Evolutionary conservation across 2,888 invertebrate species (phyloP), one percentile per base, ranked within the genome.

Genomic region (Dioctria linearis): DNA sequence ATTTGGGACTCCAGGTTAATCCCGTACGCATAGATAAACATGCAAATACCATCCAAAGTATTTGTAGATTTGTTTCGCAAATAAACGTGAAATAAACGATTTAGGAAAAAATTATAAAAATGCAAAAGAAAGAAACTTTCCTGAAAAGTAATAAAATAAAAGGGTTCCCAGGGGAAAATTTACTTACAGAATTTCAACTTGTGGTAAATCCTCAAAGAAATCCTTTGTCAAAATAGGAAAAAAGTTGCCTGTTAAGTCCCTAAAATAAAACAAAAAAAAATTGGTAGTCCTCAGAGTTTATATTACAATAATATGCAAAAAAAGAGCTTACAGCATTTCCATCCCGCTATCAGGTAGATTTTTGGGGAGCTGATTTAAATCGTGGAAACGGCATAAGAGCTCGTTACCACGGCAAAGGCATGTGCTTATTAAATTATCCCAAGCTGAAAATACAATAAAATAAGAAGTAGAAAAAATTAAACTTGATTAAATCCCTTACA

Each of bases 241-340:
- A 80, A 85, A 86, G 83, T 90, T 90, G 59, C 90, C 90, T 2
- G 90, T 89, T 46, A 90, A 87, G 84, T 90, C 90, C 49, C 90
- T 90, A 83, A 37, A 86, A 87, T 54, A 66, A 39, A 80, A 81
- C 81, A 80, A 57, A 42, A 40, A 81, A 80, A 81, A 67, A 67
- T 4, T 25, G 25, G 1, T 25, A 25, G 25, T 25, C 25, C 25
- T 25, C 2, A 25, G 25, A 25, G 25, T 25, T 25, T 25, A 25
- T 25, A 25, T 63, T 25, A 63, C 3, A 25, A 63, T 69, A 49
- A 69, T 69, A 37, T 25, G 65, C 40, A 65, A 3, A 40, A 6
- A 65, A 67, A 43, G 83, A 88, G 25, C 89, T 89, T 86, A 90
- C 90, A 90, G 84, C 81, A 90, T 87, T 82, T 86, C 84, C 75